Percentiles rank a stretch among this genome's conserved stretches.
These are phyloP conservation scores for Pandemis corylana DNA, from an alignment of 2,888 invertebrate genomes.

Conservation along the genomic window DNA sequence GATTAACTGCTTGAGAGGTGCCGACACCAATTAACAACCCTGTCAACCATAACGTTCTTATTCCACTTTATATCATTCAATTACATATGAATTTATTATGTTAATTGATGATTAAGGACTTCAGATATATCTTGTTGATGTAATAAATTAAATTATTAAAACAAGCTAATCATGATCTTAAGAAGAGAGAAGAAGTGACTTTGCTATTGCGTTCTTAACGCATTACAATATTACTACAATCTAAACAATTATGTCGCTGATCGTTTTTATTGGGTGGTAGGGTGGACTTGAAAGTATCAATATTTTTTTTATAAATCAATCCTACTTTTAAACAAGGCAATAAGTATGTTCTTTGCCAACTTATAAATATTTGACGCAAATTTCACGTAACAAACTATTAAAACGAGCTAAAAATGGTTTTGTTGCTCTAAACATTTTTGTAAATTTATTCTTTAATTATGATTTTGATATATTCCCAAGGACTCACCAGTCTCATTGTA, in stretches of 20 bases:
- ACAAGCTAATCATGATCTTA: no score
- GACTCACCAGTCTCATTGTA: slow-evolving; percentile 82
- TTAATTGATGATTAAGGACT: slow-evolving; percentile 13
- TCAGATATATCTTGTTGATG: neutral
- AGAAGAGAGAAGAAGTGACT: neutral
- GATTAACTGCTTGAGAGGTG: slow-evolving; percentile 3
- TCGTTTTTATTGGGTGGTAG: no score
- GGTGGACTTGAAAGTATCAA: no score
- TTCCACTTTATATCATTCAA: neutral
- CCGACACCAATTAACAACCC: slow-evolving; percentile 2
- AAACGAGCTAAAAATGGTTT: no score
- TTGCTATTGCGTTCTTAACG: neutral
- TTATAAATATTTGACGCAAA: no score
- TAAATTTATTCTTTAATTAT: neutral
- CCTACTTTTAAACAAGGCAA: no score
- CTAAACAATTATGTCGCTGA: no score
- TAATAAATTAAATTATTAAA: neutral
- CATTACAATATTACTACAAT: no score
- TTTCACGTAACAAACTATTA: no score
- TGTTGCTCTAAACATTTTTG: neutral
- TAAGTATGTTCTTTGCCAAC: no score
- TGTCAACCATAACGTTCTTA: neutral
- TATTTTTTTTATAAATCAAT: no score
- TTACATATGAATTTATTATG: neutral
- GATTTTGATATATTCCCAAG: slow-evolving; percentile 55